Evolutionary conservation across 1,140 invertebrate genomes (phyloP), one percentile per base, ranked within the genome.

Genomic region (Neodiprion fabricii): DNA sequence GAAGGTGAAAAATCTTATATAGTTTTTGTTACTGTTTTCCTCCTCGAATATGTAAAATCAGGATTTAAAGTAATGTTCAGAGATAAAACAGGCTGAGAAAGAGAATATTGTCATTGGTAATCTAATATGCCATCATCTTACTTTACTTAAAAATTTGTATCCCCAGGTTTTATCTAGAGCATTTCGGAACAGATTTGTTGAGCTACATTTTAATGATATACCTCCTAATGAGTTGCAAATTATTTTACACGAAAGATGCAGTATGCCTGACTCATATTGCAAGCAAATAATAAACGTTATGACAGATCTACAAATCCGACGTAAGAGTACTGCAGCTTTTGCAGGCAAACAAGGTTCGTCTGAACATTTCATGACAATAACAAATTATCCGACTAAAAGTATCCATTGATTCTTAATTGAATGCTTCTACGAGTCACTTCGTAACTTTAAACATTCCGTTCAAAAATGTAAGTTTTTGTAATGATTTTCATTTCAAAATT

Each of bases 121-220:
- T 69, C 9, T 28, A 40, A 5, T 40, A 40, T 40, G 1, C 28
- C 28, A 40, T 40, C 2, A 40, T 40, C 5, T 5, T 40, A 40
- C 28, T 40, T 40, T 40, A 40, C 28, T 40, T 40, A 40, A 40
- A 40, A 40, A 40, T 40, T 40, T 73, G 91, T 90, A 9, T 9
- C n/a, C n/a, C 8, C 53, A 61, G 53, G 87, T 97, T 72, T 86
- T 99, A 11, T 99, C 98, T 0, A 90, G 98, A 80, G 98, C 98
- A 0, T 99, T 99, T 81, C 92, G 98, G 80, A 99, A 99, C 87
- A 91, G 99, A 77, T 99, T 99, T 87, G 95, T 99, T 61, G 98
- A 99, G 82, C 89, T 99, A 7, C 97, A 99, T 86, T 99, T 99
- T 86, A 95, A 97, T 84, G 96, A 98, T 83, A 97, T 99, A 83